Base-by-base conservation (phyloP, 2,888 invertebrate species). In the Sinhomidia bicolor region DNA sequence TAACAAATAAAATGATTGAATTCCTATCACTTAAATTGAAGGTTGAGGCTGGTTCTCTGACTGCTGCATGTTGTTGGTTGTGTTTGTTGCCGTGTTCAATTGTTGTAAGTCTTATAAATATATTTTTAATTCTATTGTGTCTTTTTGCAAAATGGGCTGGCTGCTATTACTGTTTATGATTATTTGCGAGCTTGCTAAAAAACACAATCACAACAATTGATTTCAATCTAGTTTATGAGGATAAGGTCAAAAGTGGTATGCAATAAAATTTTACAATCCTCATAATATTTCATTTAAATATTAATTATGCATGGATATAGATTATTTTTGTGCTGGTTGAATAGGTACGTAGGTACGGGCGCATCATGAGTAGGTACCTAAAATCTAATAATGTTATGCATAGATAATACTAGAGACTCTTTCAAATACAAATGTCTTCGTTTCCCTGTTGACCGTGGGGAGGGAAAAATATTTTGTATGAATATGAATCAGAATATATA, bases 211-310 rank as follows among this genome's bases (percentile, higher is more conserved):
- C 65, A 65, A 81, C 68, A 65, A 41, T 81, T 68, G 62, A 65
- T 65, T 80, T 62, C 65, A 81, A 81, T 65, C 29, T 65, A 68
- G 65, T 65, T 78, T 78, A 78, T 29, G 78, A 78, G 54, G 32
- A 57, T 78, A 78, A 78, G 78, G 78, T 78, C 78, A 57, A 57
- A 57, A 78, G 54, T 78, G 36, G 78, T 78, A 26, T 47, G 83
- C 41, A 83, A 83, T 83, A 83, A 83, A 83, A 83, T 36, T 81
- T 83, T 83, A 83, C 71, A 71, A 83, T 83, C 20, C 36, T 71
- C 36, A 60, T 57, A 74, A 74, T 44, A 54, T 83, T 65, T 83
- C 83, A 71, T 83, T 83, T 83, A 71, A 83, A 71, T 83, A 71
- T 83, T 83, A 83, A 83, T 83, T 71, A 57, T 78, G 78, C 71